Conservation (phyloP, 1,140 invertebrate genomes). For the Meloidogyne chitwoodi region DNA sequence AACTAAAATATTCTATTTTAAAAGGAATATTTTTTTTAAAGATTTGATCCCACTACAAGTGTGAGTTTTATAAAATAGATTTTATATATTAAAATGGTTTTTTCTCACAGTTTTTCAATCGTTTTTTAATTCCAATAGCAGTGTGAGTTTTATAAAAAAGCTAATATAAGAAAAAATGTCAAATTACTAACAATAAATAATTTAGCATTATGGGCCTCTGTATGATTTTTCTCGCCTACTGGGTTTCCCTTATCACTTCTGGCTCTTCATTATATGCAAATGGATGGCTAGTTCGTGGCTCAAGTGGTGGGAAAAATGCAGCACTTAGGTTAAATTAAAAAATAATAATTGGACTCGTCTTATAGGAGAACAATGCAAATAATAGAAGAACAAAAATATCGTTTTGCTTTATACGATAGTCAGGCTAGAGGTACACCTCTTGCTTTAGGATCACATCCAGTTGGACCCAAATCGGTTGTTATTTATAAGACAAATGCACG, state of each 20-base stretch:
- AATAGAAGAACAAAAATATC: constrained; percentile 46
- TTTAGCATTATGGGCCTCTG: constrained; percentile 32
- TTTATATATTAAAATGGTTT: neutral
- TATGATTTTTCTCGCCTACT: constrained; percentile 50
- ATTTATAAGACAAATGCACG: constrained; percentile 42
- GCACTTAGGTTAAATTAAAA: constrained; percentile 26
- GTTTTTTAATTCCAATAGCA: constrained; percentile 34
- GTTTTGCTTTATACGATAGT: constrained; percentile 28
- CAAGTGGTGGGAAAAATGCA: constrained; percentile 45
- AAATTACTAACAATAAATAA: neutral
- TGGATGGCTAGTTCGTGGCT: constrained; percentile 45
- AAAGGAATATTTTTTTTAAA: neutral
- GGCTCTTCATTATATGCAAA: constrained; percentile 37
- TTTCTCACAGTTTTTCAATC: constrained; percentile 35
- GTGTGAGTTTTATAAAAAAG: neutral
- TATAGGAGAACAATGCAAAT: constrained; percentile 47
- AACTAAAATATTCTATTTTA: neutral
- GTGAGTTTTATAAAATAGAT: neutral
- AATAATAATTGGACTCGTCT: neutral
- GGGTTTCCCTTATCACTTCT: constrained; percentile 35
- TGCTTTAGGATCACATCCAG: neutral
- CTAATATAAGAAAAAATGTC: neutral
- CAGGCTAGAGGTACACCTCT: neutral
- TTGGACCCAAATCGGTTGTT: constrained; percentile 13
- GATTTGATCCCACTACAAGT: neutral